Conservation (phyloP, 2,113 vertebrate species). For the Collichthys lucidus region DNA sequence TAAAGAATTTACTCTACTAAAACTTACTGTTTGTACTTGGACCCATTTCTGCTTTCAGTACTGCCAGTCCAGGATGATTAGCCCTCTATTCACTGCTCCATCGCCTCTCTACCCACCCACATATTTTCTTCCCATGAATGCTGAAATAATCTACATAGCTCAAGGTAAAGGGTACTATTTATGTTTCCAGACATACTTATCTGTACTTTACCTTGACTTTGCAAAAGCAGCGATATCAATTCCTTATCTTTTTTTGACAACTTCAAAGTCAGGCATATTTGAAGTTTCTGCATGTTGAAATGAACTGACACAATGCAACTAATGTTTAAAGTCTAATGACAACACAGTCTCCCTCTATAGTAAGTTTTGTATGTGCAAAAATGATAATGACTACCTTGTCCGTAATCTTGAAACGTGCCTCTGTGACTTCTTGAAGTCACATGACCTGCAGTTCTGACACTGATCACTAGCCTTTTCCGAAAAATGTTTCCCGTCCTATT, state of each 20-base stretch:
- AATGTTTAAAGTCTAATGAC: background rate
- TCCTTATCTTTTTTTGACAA: background rate
- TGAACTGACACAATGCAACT: background rate
- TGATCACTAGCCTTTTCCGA: background rate
- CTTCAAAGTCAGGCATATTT: background rate
- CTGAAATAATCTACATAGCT: background rate
- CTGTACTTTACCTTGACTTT: background rate
- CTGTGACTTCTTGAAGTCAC: background rate
- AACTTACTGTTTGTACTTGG: background rate
- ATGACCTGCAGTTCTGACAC: background rate
- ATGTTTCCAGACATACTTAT: background rate
- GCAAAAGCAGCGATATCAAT: background rate
- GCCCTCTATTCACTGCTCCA: background rate
- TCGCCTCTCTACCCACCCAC: background rate
- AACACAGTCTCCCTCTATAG: background rate
- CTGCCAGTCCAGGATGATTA: background rate
- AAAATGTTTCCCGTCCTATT: too few species aligned
- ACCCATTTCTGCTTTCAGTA: background rate
- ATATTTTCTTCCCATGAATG: background rate
- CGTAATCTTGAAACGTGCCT: background rate
- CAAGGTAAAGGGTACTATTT: background rate
- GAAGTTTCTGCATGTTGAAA: background rate
- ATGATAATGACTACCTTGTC: background rate
- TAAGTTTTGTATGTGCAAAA: background rate
- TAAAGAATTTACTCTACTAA: background rate